Evolutionary conservation across 2,113 vertebrate species (phyloP).

Genomic region (Prietella phreatophila): DNA sequence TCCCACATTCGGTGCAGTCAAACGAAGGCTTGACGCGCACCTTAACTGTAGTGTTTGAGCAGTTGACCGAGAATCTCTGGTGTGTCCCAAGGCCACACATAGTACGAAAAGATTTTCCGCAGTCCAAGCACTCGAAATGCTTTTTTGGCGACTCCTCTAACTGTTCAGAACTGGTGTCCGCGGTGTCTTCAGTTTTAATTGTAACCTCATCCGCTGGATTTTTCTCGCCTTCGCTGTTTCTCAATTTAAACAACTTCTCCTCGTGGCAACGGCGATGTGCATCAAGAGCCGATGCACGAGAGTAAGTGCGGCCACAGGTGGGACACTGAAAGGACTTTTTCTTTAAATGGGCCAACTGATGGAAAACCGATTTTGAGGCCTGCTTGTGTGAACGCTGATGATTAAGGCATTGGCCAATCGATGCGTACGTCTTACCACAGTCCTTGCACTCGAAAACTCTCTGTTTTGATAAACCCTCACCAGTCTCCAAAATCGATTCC

Average conservation of each 20-base stretch:
- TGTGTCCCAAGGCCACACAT: slow-evolving; percentile 68
- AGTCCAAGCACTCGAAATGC: slow-evolving; percentile 61
- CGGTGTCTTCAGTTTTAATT: slow-evolving; percentile 37
- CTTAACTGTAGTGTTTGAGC: slow-evolving; percentile 58
- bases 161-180: slow-evolving; percentile 33
- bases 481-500: neutral
- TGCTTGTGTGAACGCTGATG: slow-evolving; percentile 72
- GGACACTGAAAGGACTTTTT: slow-evolving; percentile 76
- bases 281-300: slow-evolving; percentile 76
- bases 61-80: slow-evolving; percentile 66
- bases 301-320: slow-evolving; percentile 73
- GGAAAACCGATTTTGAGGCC: slow-evolving; percentile 72
- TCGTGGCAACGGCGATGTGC: slow-evolving; percentile 77
- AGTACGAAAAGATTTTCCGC: slow-evolving; percentile 69
- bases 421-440: slow-evolving; percentile 70
- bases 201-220: neutral
- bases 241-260: slow-evolving; percentile 71
- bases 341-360: slow-evolving; percentile 70
- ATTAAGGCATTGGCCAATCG: slow-evolving; percentile 71
- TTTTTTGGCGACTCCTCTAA: slow-evolving; percentile 50
- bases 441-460: slow-evolving; percentile 67
- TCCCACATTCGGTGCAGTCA: slow-evolving; percentile 69
- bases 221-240: slow-evolving; percentile 54
- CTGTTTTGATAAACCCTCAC: slow-evolving; percentile 54
- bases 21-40: slow-evolving; percentile 65